A percentile compares a stretch with the other conserved stretches of the same genome.
Conservation (phyloP, 2,113 vertebrate species). For the Scomber colias region DNA sequence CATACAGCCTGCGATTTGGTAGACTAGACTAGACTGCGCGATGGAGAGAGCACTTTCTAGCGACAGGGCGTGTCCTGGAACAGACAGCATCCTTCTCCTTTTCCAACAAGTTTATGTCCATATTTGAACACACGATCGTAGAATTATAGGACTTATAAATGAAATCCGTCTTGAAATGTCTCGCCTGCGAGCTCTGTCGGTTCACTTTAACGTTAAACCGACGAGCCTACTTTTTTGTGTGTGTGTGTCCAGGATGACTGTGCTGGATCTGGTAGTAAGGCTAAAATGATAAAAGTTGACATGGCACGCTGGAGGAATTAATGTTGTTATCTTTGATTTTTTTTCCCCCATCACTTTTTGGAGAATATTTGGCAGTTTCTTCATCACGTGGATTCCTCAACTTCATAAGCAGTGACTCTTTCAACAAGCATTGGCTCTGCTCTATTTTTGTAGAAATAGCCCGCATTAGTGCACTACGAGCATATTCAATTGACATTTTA, state of each 20-base stretch:
- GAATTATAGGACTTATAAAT: not conserved
- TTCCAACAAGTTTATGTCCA: constrained; percentile 63
- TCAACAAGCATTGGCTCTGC: not conserved
- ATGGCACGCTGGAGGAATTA: not conserved
- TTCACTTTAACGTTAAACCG: constrained; percentile 19
- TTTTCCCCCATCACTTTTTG: not conserved
- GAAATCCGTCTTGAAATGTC: constrained; percentile 10
- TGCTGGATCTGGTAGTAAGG: constrained; percentile 27
- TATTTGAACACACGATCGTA: constrained; percentile 32
- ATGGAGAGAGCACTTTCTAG: constrained; percentile 69
- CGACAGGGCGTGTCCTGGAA: constrained; percentile 81
- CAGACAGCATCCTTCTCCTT: constrained; percentile 70
- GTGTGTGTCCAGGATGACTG: constrained; percentile 46
- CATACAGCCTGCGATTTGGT: constrained; percentile 37
- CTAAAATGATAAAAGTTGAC: constrained; percentile 59
- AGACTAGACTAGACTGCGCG: constrained; percentile 52
- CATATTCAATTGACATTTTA: not conserved
- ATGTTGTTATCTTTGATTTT: not conserved
- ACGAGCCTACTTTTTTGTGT: constrained; percentile 21
- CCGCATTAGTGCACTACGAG: not conserved
- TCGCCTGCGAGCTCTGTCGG: constrained; percentile 21
- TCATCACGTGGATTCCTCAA: not conserved
- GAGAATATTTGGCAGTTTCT: not conserved
- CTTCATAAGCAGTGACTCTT: not conserved
- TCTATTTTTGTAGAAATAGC: not conserved